These are phyloP conservation scores for Aphidius ervi DNA, from an alignment of 1,140 invertebrate species.

Conservation along the genomic window DNA sequence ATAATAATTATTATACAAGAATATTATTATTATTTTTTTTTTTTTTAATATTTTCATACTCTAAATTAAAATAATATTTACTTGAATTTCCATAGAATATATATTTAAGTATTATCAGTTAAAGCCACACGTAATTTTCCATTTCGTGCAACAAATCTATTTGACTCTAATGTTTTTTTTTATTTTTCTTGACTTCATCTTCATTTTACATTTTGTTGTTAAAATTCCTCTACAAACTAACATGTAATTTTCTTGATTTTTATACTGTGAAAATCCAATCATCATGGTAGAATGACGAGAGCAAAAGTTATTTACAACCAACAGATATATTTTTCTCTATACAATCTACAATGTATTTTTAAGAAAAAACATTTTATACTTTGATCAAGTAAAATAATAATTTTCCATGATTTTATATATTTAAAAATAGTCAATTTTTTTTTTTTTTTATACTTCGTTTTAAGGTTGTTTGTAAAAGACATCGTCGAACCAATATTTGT, in stretches of 20 bases:
- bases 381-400: neutral
- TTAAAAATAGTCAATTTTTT: neutral
- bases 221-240: constrained; percentile 1
- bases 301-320: neutral
- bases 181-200: neutral
- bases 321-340: neutral
- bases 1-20: neutral
- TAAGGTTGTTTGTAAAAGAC: too few species aligned
- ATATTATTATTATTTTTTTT: neutral
- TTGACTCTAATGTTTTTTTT: neutral
- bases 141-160: neutral
- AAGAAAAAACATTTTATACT: neutral
- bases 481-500: too few species aligned
- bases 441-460: neutral
- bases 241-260: neutral
- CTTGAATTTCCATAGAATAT: neutral
- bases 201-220: neutral
- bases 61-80: neutral
- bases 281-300: constrained; percentile 6
- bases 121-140: too few species aligned
- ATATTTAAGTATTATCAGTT: too few species aligned
- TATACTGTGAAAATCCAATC: constrained; percentile 10
- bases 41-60: neutral
- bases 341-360: neutral
- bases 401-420: neutral